Conservation (phyloP, 2,797 vertebrate genomes). For the Peromyscus aztecus region DNA sequence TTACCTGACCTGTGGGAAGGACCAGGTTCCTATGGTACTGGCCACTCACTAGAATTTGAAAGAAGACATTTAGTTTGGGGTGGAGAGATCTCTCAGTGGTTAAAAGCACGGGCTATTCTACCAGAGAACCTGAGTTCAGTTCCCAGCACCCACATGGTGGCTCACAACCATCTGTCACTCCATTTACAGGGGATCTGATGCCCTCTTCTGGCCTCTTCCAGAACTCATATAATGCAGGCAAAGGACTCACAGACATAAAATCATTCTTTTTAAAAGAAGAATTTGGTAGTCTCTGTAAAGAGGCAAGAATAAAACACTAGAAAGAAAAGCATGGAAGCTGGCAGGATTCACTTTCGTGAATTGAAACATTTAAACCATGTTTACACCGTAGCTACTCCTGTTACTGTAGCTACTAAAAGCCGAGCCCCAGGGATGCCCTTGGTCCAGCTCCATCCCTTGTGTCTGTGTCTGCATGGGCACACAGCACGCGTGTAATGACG, state of each 20-base stretch:
- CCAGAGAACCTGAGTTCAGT: neutral
- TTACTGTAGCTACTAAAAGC: neutral
- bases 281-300: neutral
- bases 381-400: neutral
- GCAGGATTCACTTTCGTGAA: neutral
- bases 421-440: neutral
- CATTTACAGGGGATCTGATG: neutral
- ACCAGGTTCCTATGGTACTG: slow-evolving; percentile 79
- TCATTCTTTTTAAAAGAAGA: neutral
- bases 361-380: slow-evolving; percentile 1
- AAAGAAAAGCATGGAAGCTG: neutral
- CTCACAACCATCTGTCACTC: neutral
- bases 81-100: neutral
- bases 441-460: neutral
- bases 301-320: neutral
- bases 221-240: neutral
- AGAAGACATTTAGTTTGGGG: neutral
- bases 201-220: neutral
- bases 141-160: neutral
- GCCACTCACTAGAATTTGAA: slow-evolving; percentile 60
- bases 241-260: neutral
- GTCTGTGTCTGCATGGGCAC: neutral
- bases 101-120: neutral
- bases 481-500: neutral
- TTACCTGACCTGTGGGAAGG: neutral